Base-by-base conservation (phyloP, 2,888 invertebrate species). In the Orchesella flavescens region DNA sequence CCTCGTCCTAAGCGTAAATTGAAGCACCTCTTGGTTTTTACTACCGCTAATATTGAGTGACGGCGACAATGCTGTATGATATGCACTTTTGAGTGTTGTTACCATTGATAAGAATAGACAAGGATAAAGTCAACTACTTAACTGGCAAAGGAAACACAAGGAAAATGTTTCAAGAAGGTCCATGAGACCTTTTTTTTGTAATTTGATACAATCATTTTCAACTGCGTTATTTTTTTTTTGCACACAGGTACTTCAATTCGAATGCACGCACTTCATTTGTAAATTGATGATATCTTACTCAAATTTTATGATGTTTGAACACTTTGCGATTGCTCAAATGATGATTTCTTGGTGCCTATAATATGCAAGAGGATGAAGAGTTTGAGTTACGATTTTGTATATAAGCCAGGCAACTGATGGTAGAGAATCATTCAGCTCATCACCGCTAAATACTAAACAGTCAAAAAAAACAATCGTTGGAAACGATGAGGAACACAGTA, bases 401-500 rank as follows among this genome's bases (percentile, higher is more conserved):
- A 77, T 77, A 77, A 69, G 68, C 59, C 13, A 53, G 21, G 17
- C n/a, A n/a, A 46, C 23, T 34, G 44, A 1, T 23, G 77, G 34
- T 57, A 61, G 21, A 1, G 49, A 73, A 66, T 73, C 80, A 80
- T 46, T 80, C 72, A 80, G 73, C 65, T 80, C 66, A 49, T 23
- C 69, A 53, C 55, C n/a, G 24, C 19, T 44, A 23, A 1, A 23
- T 21, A 12, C 1, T 53, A 49, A 53, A 23, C 46, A 69, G 46
- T 63, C 44, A 4, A 53, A 72, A 19, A 61, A 1, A 72, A 17
- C 24, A 59, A n/a, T 21, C 13, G 4, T 21, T 61, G 61, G 15
- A 44, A 44, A 43, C 53, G 17, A 81, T 84, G 74, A 81, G 74
- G 4, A 84, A 81, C 77, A 43, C 71, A 68, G 84, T 84, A 78